Evolutionary conservation across 1,140 invertebrate genomes (phyloP).

Genomic region (Psilanteris sp.): DNA sequence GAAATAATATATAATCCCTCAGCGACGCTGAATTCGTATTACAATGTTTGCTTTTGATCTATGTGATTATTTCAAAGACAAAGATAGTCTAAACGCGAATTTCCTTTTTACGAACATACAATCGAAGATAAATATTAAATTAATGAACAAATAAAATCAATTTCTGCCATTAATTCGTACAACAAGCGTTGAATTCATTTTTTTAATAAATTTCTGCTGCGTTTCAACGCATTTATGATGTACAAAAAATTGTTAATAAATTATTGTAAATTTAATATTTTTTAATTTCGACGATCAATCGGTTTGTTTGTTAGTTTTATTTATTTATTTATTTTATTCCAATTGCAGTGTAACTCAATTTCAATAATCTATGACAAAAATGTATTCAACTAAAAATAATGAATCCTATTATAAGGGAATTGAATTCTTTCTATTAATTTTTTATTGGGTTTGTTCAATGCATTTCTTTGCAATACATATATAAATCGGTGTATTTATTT

Average conservation of each 20-base stretch:
- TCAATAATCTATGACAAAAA: slow-evolving; percentile 6
- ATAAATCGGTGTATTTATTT: too few relatives aligned
- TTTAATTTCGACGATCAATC: slow-evolving; percentile 15
- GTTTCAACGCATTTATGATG: too few relatives aligned
- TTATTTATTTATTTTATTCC: slow-evolving; percentile 2
- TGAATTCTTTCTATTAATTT: not conserved
- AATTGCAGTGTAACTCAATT: slow-evolving; percentile 2
- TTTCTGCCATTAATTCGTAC: slow-evolving; percentile 2
- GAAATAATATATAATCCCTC: slow-evolving; percentile 11
- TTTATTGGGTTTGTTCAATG: not conserved
- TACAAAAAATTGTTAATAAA: too few relatives aligned
- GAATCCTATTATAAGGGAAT: slow-evolving; percentile 1
- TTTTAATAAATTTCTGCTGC: too few relatives aligned
- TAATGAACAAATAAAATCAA: slow-evolving; percentile 28
- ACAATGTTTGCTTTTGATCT: slow-evolving; percentile 21
- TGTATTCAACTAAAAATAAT: slow-evolving; percentile 2
- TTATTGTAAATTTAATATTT: too few relatives aligned
- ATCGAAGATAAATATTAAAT: slow-evolving; percentile 27
- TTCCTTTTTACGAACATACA: slow-evolving; percentile 10
- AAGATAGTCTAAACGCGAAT: slow-evolving; percentile 1
- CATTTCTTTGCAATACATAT: too few relatives aligned
- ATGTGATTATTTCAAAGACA: slow-evolving; percentile 10
- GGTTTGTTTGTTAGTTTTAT: slow-evolving; percentile 15
- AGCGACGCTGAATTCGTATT: slow-evolving; percentile 3
- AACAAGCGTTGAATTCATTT: slow-evolving; percentile 25